Percentiles rank a stretch among this genome's conserved stretches.
These are phyloP conservation scores for Hipparchia semele DNA, from an alignment of 2,888 invertebrate genomes.

Conservation along the genomic window DNA sequence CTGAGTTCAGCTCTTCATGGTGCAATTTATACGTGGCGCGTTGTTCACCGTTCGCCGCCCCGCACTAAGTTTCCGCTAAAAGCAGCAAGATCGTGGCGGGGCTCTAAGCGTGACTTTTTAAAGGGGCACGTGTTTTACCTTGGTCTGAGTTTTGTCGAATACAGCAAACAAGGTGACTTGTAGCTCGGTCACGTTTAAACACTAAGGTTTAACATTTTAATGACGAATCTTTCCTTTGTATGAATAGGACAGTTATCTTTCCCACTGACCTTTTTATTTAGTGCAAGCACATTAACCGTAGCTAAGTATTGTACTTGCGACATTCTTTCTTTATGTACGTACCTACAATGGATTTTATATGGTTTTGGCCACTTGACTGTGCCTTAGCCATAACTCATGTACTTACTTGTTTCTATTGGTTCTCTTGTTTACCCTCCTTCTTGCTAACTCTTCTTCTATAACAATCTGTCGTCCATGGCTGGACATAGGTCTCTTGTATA, in stretches of 20 bases:
- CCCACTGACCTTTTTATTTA: constrained; percentile 25
- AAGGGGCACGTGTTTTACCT: constrained; percentile 12
- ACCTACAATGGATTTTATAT: too few relatives aligned
- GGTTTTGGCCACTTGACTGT: too few relatives aligned
- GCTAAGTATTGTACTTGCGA: not conserved
- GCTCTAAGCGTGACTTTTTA: constrained; percentile 7
- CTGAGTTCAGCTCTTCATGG: too few relatives aligned
- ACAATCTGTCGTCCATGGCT: too few relatives aligned
- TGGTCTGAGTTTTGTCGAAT: constrained; percentile 18
- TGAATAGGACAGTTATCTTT: constrained; percentile 28
- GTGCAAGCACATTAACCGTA: not conserved
- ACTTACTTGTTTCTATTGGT: too few relatives aligned
- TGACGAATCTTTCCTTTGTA: constrained; percentile 16
- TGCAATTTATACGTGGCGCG: too few relatives aligned
- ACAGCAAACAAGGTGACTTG: constrained; percentile 34
- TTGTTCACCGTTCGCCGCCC: too few relatives aligned
- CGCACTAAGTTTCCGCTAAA: too few relatives aligned
- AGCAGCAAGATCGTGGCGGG: not conserved
- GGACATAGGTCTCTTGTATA: too few relatives aligned
- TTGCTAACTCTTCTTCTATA: too few relatives aligned
- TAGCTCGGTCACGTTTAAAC: constrained; percentile 34
- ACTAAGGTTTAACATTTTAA: constrained; percentile 23
- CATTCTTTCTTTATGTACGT: not conserved
- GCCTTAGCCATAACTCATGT: too few relatives aligned
- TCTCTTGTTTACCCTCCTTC: too few relatives aligned